These are phyloP conservation scores for Paraescarpia echinospica DNA, from an alignment of 1,140 invertebrate species.

Conservation along the genomic window DNA sequence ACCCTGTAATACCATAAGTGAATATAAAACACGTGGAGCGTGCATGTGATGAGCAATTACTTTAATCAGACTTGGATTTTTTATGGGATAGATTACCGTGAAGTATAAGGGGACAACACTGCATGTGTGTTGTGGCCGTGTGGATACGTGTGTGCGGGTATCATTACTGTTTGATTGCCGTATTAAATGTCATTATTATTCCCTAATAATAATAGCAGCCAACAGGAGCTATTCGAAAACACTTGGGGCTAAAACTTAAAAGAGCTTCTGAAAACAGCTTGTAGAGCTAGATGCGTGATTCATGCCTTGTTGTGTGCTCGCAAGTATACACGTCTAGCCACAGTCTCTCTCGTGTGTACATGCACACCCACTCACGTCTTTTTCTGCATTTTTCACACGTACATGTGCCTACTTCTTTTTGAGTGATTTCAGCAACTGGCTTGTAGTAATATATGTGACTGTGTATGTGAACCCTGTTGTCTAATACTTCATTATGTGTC, in stretches of 20 bases:
- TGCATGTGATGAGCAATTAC: neutral
- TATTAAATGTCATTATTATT: neutral
- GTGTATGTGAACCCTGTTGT: neutral
- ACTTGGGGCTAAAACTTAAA: neutral
- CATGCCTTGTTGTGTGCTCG: neutral
- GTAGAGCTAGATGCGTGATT: neutral
- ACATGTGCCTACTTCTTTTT: neutral
- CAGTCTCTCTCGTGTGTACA: neutral
- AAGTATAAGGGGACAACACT: neutral
- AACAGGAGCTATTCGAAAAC: neutral
- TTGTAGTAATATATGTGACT: neutral
- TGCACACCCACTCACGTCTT: neutral
- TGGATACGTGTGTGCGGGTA: neutral
- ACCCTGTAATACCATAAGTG: neutral
- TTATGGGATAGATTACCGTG: neutral
- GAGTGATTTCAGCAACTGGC: neutral
- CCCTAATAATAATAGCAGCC: neutral
- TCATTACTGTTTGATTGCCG: neutral
- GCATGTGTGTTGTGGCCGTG: neutral
- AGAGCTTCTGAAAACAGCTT: neutral
- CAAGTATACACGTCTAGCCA: neutral
- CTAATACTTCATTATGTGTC: neutral
- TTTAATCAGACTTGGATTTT: neutral
- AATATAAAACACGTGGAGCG: neutral
- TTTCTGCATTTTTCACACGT: neutral